phyloP scores from a whole-genome alignment of 2,888 invertebrate genomes.

The Acronicta leporina region DNA sequence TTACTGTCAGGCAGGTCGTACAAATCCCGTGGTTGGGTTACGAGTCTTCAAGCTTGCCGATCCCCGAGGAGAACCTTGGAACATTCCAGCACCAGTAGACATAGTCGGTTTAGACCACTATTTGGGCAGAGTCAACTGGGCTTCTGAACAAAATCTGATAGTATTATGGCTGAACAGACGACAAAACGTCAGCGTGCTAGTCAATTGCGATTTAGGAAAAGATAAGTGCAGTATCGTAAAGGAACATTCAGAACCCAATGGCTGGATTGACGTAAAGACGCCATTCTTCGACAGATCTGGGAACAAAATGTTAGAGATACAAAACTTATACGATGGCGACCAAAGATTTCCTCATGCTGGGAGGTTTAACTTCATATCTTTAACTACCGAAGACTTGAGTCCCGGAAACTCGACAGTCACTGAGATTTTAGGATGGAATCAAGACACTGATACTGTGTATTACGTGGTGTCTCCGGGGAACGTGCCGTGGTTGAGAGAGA shows the following conservation, averaged over 20 bases:
- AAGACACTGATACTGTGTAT: conserved; percentile 89
- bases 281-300: conserved; percentile 87
- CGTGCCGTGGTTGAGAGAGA: conserved; percentile 92
- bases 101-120: conserved; percentile 90
- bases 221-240: conserved; percentile 80
- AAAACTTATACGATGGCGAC: conserved; percentile 71
- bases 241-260: conserved; percentile 88
- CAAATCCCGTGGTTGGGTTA: conserved; percentile 92
- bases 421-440: conserved; percentile 90
- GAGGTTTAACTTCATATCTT: conserved; percentile 71
- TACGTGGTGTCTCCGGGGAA: conserved; percentile 91
- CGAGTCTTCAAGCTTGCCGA: conserved; percentile 88
- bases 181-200: conserved; percentile 92
- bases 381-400: conserved; percentile 82
- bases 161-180: conserved; percentile 95
- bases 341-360: conserved; percentile 84
- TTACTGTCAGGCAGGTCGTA: conserved; percentile 90
- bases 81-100: conserved; percentile 86
- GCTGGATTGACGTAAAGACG: conserved; percentile 91
- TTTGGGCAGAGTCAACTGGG: conserved; percentile 93
- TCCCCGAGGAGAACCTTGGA: conserved; percentile 69
- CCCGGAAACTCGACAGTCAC: conserved; percentile 90
- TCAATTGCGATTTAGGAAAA: conserved; percentile 86
- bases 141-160: conserved; percentile 90
- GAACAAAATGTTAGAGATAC: conserved; percentile 80